A percentile compares a stretch with the other conserved stretches of the same genome.
Evolutionary conservation across 2,113 vertebrate species (phyloP).

Genomic region (Orientallactaga bullata): DNA sequence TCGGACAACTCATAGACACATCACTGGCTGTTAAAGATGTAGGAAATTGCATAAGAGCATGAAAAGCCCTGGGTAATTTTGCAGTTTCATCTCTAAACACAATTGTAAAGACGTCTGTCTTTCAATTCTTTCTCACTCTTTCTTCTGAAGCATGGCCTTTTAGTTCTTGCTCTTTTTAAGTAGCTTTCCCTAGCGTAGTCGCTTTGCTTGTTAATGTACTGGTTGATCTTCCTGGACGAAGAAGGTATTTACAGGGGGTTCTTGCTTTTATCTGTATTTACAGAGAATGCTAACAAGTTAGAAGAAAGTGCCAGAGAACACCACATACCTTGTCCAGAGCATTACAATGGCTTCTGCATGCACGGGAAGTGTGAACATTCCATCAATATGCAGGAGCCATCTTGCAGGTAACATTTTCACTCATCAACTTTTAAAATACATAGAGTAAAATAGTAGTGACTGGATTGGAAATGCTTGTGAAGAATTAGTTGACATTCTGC

Average conservation of each 20-base stretch:
- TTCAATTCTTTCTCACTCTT: conserved; percentile 40
- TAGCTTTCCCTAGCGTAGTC: conserved; percentile 7
- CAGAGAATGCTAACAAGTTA: conserved; percentile 93
- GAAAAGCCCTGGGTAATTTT: conserved; percentile 66
- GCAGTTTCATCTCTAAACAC: conserved; percentile 72
- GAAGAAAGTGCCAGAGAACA: conserved; percentile 93
- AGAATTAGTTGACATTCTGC: neutral
- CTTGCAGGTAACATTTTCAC: conserved; percentile 93
- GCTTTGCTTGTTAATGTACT: conserved; percentile 57
- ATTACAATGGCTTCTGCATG: conserved; percentile 97
- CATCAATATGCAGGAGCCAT: conserved; percentile 93
- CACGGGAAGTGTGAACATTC: conserved; percentile 98
- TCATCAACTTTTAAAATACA: neutral
- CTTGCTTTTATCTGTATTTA: conserved; percentile 81
- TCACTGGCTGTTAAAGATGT: conserved; percentile 62
- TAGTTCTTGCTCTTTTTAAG: conserved; percentile 61
- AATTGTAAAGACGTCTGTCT: conserved; percentile 53
- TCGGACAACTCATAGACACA: conserved; percentile 63
- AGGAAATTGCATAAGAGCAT: conserved; percentile 72
- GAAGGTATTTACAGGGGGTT: conserved; percentile 59
- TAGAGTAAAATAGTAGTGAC: neutral
- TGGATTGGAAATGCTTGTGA: neutral
- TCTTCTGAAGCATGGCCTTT: conserved; percentile 44
- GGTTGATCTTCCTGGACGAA: conserved; percentile 36
- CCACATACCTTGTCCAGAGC: conserved; percentile 96